Conservation (phyloP, 2,113 vertebrate species). For the Clinocottus analis region DNA sequence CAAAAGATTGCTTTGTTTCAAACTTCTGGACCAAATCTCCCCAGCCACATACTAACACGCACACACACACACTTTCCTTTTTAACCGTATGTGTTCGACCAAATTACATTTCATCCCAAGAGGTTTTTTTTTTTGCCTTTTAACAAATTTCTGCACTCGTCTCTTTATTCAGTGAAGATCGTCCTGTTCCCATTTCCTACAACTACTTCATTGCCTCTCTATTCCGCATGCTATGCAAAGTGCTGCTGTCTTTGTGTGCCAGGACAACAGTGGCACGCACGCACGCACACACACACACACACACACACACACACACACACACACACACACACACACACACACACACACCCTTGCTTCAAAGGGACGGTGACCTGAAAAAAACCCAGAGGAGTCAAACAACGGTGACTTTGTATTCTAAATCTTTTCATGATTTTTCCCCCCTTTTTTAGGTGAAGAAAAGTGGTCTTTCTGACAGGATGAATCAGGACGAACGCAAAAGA, state of each 20-base stretch:
- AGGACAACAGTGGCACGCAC: conserved; percentile 16
- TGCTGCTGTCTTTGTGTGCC: conserved; percentile 34
- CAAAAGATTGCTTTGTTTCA: conserved; percentile 37
- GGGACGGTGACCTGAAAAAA: conserved; percentile 9
- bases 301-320: background rate
- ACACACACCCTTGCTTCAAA: conserved; percentile 21
- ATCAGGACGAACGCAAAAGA: conserved; percentile 92
- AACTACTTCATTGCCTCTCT: conserved; percentile 15
- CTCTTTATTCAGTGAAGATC: background rate
- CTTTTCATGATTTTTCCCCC: background rate
- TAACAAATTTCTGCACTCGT: background rate
- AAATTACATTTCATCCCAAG: background rate
- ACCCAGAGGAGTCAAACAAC: background rate
- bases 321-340: background rate
- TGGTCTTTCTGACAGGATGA: conserved; percentile 85
- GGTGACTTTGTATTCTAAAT: background rate
- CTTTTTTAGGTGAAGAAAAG: conserved; percentile 90
- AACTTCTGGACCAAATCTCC: background rate
- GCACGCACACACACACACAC: background rate
- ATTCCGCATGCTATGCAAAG: conserved; percentile 51
- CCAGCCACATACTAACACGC: conserved; percentile 13
- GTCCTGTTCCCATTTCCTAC: conserved; percentile 1
- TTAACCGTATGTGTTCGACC: background rate
- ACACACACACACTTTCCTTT: background rate
- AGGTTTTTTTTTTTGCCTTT: background rate